phyloP scores from a whole-genome alignment of 2,113 vertebrate genomes.

The Myanophis thanlyinensis region DNA sequence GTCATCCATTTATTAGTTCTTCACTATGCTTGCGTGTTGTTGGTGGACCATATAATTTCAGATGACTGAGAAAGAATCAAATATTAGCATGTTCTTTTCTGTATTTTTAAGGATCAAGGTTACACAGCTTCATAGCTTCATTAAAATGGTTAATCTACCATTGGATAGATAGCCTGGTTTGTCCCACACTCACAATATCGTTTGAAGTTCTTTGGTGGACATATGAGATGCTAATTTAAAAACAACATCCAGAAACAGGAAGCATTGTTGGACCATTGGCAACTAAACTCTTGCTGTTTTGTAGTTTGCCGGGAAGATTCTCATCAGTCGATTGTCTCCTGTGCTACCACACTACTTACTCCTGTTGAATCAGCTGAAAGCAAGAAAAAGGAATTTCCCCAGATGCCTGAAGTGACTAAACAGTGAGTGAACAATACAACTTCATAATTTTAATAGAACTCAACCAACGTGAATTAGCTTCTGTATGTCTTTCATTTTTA shows the following conservation, averaged over 20 bases:
- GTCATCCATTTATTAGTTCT: background rate
- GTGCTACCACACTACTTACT: conserved; percentile 82
- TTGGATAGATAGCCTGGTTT: background rate
- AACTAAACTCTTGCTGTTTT: conserved; percentile 35
- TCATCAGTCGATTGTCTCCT: conserved; percentile 87
- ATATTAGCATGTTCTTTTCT: background rate
- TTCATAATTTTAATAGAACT: background rate
- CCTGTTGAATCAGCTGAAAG: conserved; percentile 79
- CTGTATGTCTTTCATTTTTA: background rate
- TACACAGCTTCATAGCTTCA: background rate
- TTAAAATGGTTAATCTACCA: too few species aligned
- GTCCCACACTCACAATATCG: background rate
- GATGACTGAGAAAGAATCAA: background rate
- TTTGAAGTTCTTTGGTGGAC: background rate
- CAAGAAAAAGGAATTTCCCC: conserved; percentile 73
- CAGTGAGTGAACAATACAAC: conserved; percentile 74
- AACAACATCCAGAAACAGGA: background rate
- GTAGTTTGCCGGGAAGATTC: conserved; percentile 94
- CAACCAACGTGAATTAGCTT: background rate
- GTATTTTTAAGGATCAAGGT: background rate
- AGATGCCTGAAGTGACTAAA: conserved; percentile 71
- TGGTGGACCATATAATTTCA: background rate
- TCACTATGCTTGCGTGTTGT: background rate
- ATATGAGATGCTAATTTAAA: background rate
- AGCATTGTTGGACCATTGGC: background rate